Conservation (phyloP, 1,140 invertebrate species). For the Lasaia peninsularis region DNA sequence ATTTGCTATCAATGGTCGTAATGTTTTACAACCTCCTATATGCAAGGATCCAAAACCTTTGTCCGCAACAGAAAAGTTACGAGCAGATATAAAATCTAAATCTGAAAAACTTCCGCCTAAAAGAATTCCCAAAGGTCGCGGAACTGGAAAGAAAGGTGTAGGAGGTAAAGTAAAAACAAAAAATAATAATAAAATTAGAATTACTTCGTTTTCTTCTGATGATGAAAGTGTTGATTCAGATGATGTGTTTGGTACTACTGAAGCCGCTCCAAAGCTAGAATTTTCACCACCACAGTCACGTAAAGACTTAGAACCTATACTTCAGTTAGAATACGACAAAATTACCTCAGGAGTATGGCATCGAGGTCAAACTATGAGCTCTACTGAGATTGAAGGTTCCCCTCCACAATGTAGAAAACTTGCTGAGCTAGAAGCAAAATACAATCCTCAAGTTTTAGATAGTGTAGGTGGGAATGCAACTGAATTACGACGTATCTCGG, state of each 20-base stretch:
- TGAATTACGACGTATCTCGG: slow-evolving; percentile 81
- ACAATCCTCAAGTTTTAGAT: slow-evolving; percentile 79
- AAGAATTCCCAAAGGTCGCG: slow-evolving; percentile 74
- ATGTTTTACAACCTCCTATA: slow-evolving; percentile 58
- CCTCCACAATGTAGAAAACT: slow-evolving; percentile 81
- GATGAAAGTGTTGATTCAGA: slow-evolving; percentile 85
- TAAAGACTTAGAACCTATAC: slow-evolving; percentile 84
- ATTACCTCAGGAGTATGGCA: slow-evolving; percentile 82
- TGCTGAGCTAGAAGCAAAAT: slow-evolving; percentile 78
- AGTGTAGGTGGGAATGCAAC: slow-evolving; percentile 78
- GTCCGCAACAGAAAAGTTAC: slow-evolving; percentile 69
- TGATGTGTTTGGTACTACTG: slow-evolving; percentile 84
- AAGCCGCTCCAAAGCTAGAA: slow-evolving; percentile 82
- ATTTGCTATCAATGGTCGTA: slow-evolving; percentile 65
- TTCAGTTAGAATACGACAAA: slow-evolving; percentile 82
- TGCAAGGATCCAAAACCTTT: slow-evolving; percentile 65
- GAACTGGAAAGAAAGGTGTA: slow-evolving; percentile 76
- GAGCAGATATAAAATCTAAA: slow-evolving; percentile 75
- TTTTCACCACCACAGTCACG: slow-evolving; percentile 84
- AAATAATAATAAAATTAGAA: slow-evolving; percentile 82
- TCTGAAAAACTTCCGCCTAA: slow-evolving; percentile 77
- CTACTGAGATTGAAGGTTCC: slow-evolving; percentile 84
- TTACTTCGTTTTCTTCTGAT: slow-evolving; percentile 84
- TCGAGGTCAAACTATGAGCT: slow-evolving; percentile 84
- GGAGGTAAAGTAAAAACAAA: slow-evolving; percentile 73